Conservation (phyloP, 2,113 vertebrate species). For the Panurus biarmicus region DNA sequence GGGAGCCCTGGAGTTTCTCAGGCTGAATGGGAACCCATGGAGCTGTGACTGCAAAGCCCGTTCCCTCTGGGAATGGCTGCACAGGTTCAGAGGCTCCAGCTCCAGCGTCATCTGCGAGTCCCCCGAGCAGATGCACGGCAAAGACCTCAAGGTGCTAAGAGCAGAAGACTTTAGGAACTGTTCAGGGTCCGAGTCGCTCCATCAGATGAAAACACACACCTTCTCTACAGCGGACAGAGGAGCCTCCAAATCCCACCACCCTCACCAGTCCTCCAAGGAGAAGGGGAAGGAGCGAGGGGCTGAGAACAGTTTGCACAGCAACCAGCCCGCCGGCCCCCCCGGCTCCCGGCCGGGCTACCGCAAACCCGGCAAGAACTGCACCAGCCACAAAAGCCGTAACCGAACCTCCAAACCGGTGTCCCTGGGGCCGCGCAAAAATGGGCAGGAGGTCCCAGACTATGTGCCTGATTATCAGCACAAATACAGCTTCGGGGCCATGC, state of each 20-base stretch:
- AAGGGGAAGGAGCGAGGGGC: constrained; percentile 51
- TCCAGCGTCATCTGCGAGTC: constrained; percentile 79
- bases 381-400: constrained; percentile 75
- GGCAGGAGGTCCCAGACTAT: constrained; percentile 81
- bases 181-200: constrained; percentile 83
- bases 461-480: constrained; percentile 75
- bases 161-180: constrained; percentile 89
- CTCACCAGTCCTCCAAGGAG: constrained; percentile 65
- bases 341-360: constrained; percentile 70
- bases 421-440: constrained; percentile 71
- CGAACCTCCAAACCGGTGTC: constrained; percentile 66
- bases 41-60: constrained; percentile 88
- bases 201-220: constrained; percentile 88
- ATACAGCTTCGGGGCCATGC: constrained; percentile 67
- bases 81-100: constrained; percentile 87
- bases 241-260: constrained; percentile 79
- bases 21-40: constrained; percentile 94
- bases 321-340: constrained; percentile 69
- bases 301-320: constrained; percentile 60
- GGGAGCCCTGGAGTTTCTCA: constrained; percentile 89
- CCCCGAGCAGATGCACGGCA: constrained; percentile 73
- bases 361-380: constrained; percentile 82
- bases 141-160: constrained; percentile 84
- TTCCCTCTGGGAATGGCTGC: constrained; percentile 95
- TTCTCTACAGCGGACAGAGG: constrained; percentile 81